Base-by-base conservation (phyloP, 2,113 vertebrate species). In the Forbesichthys agassizii region DNA sequence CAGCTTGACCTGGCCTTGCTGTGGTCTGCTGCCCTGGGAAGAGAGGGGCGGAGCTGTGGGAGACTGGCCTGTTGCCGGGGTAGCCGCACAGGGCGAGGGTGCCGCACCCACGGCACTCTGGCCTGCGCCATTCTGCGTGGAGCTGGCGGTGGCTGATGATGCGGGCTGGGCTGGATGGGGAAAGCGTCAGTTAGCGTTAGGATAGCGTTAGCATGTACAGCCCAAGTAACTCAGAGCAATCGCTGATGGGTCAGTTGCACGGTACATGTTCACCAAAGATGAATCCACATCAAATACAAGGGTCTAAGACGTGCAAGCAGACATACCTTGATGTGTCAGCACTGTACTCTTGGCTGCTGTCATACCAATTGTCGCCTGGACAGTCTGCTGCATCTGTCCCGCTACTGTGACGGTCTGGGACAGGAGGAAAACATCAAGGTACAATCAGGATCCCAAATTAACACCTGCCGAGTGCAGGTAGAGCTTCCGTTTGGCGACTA, bases 1-100 rank as follows among this genome's bases (percentile, higher is more conserved):
- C 33, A 99, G 96, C 68, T 98, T 98, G 68, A 99, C 98, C 76
- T 99, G 97, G 18, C 98, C 97, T 88, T 99, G 98, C 68, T 98
- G 97, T 0, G 96, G 95, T 4, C 96, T 93, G 66, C 87, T 77
- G 33, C 86, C 53, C 84, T 82, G 68, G 66, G 86, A 0, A 48
- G 86, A 48, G 75, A 83, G 4, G 78, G 77, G 75, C 55, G 83
- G 82, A 6, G 87, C 84, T 33, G 36, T 74, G 33, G 86, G 82
- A 7, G 93, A 11, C 0, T 86, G 89, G 11, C 75, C 83, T 6
- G 87, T 71, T 62, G 79, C 74, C 1, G 80, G 6, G n/a, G 68
- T 11, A 48, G 54, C 33, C 9, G 92, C 86, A 0, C 91, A 74
- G 53, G 91, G 90, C 1, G 95, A 27, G 0, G 93, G 13, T 16